Evolutionary conservation across 2,888 invertebrate genomes (phyloP), one percentile per base, ranked within the genome.

Genomic region (Polietes domitor): DNA sequence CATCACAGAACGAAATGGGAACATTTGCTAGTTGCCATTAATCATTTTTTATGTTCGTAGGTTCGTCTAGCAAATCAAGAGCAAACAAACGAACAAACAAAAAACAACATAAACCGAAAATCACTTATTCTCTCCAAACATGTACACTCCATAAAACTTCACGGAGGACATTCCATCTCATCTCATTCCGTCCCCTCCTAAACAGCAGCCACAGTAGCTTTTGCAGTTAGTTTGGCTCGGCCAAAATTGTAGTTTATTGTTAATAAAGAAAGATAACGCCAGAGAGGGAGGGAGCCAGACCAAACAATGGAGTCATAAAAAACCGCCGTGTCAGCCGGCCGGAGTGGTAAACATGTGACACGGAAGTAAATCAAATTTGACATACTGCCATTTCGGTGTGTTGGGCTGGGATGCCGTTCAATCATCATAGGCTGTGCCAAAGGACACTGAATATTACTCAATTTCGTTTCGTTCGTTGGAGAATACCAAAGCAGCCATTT

Each of bases 291-390:
- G n/a, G 61, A n/a, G n/a, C n/a, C 28, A n/a, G 15, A 81, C 70
- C 21, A 65, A 55, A 21, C 71, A 77, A 21, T 26, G 61, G 58
- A 26, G 68, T 1, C 17, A 58, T 19, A 72, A 53, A 68, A 76
- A 73, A 55, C 26, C 41, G 41, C 28, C 61, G 43, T 68, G 72
- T 82, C 71, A 75, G 72, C 55, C 37, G 7, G 72, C 55, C 37
- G 7, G 32, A 28, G 50, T 53, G 12, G 55, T 71, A 72, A 78
- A 82, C 55, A 53, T 72, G 65, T 82, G 78, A 79, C 73, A 72
- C 68, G 75, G 55, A 82, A 53, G 71, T 78, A 75, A 78, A 82
- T 76, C 58, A 72, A 61, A 71, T 78, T 72, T 75, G 82, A 82
- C 71, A 82, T 21, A 70, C 58, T 74, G 77, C 68, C 68, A 41